These are phyloP conservation scores for Upupa epops DNA, from an alignment of 2,113 vertebrate genomes.

Conservation along the genomic window DNA sequence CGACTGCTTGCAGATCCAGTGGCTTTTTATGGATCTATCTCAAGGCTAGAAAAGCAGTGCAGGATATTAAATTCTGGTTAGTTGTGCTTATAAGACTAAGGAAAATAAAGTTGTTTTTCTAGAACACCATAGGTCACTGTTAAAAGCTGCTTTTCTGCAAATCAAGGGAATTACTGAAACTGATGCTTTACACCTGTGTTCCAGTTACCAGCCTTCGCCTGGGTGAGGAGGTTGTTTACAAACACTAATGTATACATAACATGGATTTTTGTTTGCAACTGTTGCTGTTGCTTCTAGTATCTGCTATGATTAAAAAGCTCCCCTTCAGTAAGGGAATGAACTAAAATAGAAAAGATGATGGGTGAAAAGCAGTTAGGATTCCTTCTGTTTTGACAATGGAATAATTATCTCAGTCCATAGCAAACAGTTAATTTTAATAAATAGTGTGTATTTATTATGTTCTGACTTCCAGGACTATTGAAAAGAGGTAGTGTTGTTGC, in stretches of 20 bases:
- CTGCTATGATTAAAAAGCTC: neutral
- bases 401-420: neutral
- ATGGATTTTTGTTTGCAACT: neutral
- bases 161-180: neutral
- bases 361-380: neutral
- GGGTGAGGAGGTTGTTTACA: neutral
- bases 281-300: neutral
- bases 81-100: neutral
- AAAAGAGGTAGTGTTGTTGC: neutral
- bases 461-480: neutral
- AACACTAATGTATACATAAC: accelerated
- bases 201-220: neutral
- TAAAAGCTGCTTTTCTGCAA: neutral
- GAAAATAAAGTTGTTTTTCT: neutral
- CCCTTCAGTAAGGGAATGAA: neutral
- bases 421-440: neutral
- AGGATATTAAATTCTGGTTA: neutral
- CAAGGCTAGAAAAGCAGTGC: neutral
- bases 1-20: neutral
- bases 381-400: neutral
- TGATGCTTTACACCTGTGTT: neutral
- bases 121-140: neutral
- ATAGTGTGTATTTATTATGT: neutral
- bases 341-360: neutral
- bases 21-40: neutral